Evolutionary conservation across 1,140 invertebrate genomes (phyloP).

Genomic region (Pseudomyrmex pallidus): DNA sequence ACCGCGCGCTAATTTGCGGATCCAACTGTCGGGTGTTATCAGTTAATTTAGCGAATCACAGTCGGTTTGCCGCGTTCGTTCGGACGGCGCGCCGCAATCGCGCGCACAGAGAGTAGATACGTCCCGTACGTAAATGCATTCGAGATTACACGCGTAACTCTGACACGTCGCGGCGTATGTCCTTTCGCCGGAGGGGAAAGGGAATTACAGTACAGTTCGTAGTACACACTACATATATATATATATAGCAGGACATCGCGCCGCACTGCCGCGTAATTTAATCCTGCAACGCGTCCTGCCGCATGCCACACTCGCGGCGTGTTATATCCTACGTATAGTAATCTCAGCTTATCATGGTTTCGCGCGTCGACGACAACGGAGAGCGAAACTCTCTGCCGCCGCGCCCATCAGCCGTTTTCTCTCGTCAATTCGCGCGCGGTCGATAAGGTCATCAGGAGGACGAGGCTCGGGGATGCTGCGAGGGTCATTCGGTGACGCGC

Average conservation of each 20-base stretch:
- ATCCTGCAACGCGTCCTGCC: background rate
- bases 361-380: constrained; percentile 35
- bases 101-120: background rate
- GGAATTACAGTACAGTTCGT: background rate
- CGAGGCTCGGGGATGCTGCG: background rate
- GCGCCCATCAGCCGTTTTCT: constrained; percentile 17
- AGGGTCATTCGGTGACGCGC: constrained; percentile 54
- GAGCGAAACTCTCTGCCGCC: constrained; percentile 51
- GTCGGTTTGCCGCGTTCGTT: background rate
- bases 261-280: constrained; percentile 10
- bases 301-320: constrained; percentile 1
- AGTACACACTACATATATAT: too few species aligned
- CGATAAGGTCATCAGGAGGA: constrained; percentile 69
- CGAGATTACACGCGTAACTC: background rate
- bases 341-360: constrained; percentile 69
- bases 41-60: constrained; percentile 7
- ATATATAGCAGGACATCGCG: background rate
- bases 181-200: background rate
- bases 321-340: constrained; percentile 56
- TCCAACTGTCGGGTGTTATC: background rate
- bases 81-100: constrained; percentile 7
- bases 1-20: background rate
- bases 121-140: background rate
- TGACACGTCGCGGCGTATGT: background rate
- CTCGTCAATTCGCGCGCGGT: constrained; percentile 62